phyloP scores from a whole-genome alignment of 2,888 invertebrate genomes.

The Eristalinus aeneus region DNA sequence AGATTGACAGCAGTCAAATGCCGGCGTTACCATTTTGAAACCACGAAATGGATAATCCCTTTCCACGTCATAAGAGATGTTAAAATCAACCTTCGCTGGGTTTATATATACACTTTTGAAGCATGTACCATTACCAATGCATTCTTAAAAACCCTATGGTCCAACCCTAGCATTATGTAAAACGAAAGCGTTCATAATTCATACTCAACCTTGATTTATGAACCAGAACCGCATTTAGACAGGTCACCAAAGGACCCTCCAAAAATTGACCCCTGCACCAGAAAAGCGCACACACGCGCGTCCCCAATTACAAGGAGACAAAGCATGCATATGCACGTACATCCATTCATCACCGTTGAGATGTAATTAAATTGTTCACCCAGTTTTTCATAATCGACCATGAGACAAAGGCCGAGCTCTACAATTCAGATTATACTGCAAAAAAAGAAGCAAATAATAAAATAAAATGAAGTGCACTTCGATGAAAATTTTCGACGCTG shows the following conservation, averaged over 20 bases:
- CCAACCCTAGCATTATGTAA: slow-evolving; percentile 9
- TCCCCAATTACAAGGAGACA: slow-evolving; percentile 49
- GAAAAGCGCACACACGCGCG: background rate
- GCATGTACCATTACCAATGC: too few species aligned
- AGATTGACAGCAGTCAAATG: too few species aligned
- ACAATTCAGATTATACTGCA: slow-evolving; percentile 38
- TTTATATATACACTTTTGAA: too few species aligned
- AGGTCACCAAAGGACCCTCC: slow-evolving; percentile 40
- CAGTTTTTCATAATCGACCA: slow-evolving; percentile 61
- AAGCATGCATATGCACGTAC: background rate
- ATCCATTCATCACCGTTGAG: slow-evolving; percentile 58
- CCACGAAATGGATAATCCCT: too few species aligned
- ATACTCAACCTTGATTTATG: slow-evolving; percentile 42
- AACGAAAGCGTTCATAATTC: slow-evolving; percentile 41
- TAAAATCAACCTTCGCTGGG: too few species aligned
- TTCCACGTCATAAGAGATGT: too few species aligned
- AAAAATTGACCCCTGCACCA: slow-evolving; percentile 11
- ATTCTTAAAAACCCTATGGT: background rate
- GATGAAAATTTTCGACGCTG: slow-evolving; percentile 26
- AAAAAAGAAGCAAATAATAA: slow-evolving; percentile 6
- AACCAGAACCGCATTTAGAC: slow-evolving; percentile 37
- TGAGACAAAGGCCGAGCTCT: slow-evolving; percentile 56
- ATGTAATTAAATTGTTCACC: slow-evolving; percentile 66
- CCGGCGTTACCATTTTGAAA: too few species aligned
- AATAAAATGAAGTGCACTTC: slow-evolving; percentile 39